These are phyloP conservation scores for Pegoplata infirma DNA, from an alignment of 2,888 invertebrate species.

Conservation along the genomic window DNA sequence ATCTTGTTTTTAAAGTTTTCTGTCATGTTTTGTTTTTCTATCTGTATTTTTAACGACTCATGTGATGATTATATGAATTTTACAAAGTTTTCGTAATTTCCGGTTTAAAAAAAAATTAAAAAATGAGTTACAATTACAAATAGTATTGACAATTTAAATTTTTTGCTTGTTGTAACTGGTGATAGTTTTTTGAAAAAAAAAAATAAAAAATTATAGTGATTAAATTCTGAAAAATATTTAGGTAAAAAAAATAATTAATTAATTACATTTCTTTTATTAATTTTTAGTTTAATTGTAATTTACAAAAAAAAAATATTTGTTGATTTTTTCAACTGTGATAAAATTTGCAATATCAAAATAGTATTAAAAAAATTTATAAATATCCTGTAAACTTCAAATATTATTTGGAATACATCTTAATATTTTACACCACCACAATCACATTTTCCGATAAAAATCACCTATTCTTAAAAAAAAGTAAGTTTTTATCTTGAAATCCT, in stretches of 20 bases:
- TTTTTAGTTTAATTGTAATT: conserved; percentile 13
- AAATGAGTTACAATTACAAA: background rate
- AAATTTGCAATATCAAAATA: background rate
- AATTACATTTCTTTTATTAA: background rate
- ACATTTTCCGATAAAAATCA: background rate
- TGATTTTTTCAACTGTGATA: background rate
- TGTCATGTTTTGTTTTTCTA: too few relatives aligned
- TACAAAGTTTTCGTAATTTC: conserved; percentile 45
- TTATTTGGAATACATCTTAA: background rate
- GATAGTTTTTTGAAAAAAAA: too few relatives aligned
- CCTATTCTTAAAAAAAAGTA: background rate
- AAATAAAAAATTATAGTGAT: too few relatives aligned
- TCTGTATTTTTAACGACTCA: conserved; percentile 6
- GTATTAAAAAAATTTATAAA: conserved; percentile 6
- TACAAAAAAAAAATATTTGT: conserved; percentile 10
- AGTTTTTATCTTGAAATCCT: too few relatives aligned
- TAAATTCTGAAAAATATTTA: too few relatives aligned
- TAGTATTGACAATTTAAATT: conserved; percentile 19
- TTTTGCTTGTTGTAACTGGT: too few relatives aligned
- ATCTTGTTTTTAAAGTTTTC: conserved; percentile 23
- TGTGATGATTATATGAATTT: conserved; percentile 16
- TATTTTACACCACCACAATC: background rate
- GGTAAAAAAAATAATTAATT: too few relatives aligned
- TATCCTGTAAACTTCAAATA: background rate
- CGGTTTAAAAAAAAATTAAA: conserved; percentile 36